phyloP scores from a whole-genome alignment of 1,140 invertebrate species.

The Drosophila ambigua region DNA sequence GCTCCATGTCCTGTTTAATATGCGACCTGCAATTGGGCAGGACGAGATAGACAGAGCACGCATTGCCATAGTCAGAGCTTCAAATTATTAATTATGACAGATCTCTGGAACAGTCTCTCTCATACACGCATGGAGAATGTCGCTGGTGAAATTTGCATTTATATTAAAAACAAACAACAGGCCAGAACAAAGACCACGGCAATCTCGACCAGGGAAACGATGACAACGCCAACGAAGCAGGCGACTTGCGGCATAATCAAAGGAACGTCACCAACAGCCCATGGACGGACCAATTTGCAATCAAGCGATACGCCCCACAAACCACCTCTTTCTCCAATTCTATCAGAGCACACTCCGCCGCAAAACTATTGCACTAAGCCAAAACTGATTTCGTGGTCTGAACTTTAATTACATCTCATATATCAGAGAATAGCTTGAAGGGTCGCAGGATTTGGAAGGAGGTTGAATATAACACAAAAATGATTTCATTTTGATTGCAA shows the following conservation, averaged over 20 bases:
- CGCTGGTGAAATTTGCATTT: slow-evolving; percentile 79
- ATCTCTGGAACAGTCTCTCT: slow-evolving; percentile 24
- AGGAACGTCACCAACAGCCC: slow-evolving; percentile 78
- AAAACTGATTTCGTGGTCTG: slow-evolving; percentile 72
- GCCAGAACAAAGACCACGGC: slow-evolving; percentile 36
- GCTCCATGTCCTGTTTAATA: slow-evolving; percentile 59
- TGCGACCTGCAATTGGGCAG: slow-evolving; percentile 51
- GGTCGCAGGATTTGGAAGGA: slow-evolving; percentile 31
- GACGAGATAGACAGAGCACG: slow-evolving; percentile 36
- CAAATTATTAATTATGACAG: slow-evolving; percentile 81
- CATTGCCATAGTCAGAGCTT: slow-evolving; percentile 64
- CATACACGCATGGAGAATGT: slow-evolving; percentile 49
- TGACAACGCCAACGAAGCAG: background rate
- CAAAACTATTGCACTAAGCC: slow-evolving; percentile 65
- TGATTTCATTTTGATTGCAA: slow-evolving; percentile 84
- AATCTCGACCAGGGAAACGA: slow-evolving; percentile 39
- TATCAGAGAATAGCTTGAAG: slow-evolving; percentile 61
- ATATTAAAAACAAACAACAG: slow-evolving; percentile 80
- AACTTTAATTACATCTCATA: slow-evolving; percentile 83
- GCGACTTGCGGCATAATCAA: slow-evolving; percentile 78
- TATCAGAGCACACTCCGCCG: slow-evolving; percentile 7
- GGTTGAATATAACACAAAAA: slow-evolving; percentile 64
- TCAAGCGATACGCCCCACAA: slow-evolving; percentile 18
- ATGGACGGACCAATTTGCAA: slow-evolving; percentile 73
- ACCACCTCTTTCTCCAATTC: background rate